Percentiles rank a stretch among this genome's conserved stretches.
phyloP scores from a whole-genome alignment of 2,888 invertebrate species.

The Athrips mouffetella region DNA sequence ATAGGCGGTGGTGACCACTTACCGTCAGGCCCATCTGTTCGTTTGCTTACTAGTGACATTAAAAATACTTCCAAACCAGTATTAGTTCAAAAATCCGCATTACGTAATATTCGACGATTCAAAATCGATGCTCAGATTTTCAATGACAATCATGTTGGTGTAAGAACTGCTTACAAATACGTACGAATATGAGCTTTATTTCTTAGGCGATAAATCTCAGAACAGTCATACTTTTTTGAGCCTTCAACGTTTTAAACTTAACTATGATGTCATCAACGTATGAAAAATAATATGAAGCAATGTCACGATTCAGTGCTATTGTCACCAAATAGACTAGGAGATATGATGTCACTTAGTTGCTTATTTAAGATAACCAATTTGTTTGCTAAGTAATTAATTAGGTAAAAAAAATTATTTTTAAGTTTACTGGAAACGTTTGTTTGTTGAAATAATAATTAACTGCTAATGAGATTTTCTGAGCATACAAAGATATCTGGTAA shows the following conservation, averaged over 20 bases:
- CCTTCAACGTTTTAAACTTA: not conserved
- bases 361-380: too few relatives aligned
- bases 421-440: too few relatives aligned
- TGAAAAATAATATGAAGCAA: slow-evolving; percentile 10
- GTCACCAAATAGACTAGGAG: not conserved
- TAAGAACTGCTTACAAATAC: slow-evolving; percentile 6
- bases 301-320: not conserved
- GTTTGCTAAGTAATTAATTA: too few relatives aligned
- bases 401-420: too few relatives aligned
- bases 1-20: too few relatives aligned
- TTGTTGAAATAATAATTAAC: too few relatives aligned
- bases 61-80: not conserved
- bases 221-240: too few relatives aligned
- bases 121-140: slow-evolving; percentile 3
- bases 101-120: slow-evolving; percentile 14
- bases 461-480: too few relatives aligned
- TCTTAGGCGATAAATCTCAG: not conserved
- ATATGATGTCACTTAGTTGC: not conserved
- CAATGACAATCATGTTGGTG: not conserved
- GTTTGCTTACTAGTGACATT: not conserved
- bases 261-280: slow-evolving; percentile 16
- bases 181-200: not conserved
- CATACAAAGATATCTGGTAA: too few relatives aligned
- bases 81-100: slow-evolving; percentile 15
- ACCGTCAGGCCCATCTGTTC: not conserved